phyloP scores from a whole-genome alignment of 2,888 invertebrate genomes.

The Melipona bicolor region DNA sequence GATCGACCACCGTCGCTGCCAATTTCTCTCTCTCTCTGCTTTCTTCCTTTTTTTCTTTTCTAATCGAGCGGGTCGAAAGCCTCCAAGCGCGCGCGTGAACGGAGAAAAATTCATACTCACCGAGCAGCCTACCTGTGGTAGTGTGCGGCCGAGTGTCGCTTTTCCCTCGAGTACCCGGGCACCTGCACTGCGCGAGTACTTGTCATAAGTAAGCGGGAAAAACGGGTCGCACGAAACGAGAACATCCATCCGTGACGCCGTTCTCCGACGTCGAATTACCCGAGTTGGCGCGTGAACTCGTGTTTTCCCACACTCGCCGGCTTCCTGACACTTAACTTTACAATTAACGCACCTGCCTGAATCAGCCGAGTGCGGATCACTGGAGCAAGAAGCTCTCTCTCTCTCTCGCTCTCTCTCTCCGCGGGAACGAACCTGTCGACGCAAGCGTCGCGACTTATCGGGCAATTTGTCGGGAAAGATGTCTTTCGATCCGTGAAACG shows the following conservation, averaged over 20 bases:
- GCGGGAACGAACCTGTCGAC: background rate
- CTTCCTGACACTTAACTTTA: conserved; percentile 74
- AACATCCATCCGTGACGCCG: conserved; percentile 42
- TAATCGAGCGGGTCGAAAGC: background rate
- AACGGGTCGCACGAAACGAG: conserved; percentile 49
- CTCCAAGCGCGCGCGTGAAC: background rate
- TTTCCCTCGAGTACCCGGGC: background rate
- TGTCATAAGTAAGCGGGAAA: conserved; percentile 12
- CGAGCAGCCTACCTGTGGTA: background rate
- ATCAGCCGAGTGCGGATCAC: conserved; percentile 35
- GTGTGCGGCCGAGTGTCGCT: background rate
- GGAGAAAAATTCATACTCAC: conserved; percentile 29
- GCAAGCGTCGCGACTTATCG: conserved; percentile 66
- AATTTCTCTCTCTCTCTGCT: background rate
- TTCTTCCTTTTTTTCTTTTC: too few relatives aligned
- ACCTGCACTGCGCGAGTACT: background rate
- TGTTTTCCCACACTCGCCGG: conserved; percentile 55
- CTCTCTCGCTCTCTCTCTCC: background rate
- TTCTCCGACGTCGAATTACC: conserved; percentile 46
- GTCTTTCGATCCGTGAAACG: conserved; percentile 65
- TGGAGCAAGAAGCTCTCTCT: conserved; percentile 26
- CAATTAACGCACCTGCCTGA: conserved; percentile 76
- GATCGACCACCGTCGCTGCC: background rate
- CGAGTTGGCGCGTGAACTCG: conserved; percentile 32
- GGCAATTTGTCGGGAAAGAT: conserved; percentile 64